Evolutionary conservation across 2,888 invertebrate species (phyloP), one percentile per base, ranked within the genome.

Genomic region (Drosophila macrospina): DNA sequence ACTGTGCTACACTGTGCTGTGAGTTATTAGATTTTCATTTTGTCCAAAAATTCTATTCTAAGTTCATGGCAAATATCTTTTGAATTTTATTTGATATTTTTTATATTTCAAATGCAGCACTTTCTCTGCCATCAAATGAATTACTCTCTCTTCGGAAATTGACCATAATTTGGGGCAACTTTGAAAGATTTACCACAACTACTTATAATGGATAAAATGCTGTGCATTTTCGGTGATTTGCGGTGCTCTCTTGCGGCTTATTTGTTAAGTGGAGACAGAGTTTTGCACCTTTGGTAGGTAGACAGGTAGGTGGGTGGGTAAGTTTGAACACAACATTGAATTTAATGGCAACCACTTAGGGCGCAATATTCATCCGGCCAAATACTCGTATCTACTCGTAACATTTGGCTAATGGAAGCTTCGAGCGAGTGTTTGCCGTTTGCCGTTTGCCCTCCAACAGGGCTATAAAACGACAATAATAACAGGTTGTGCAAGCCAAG

Each of bases 321-420:
- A 73, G 34, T 71, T 64, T 71, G 75, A 68, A 72, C 72, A 59
- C 52, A 55, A 72, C 75, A 76, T 75, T 69, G 76, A 69, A 61
- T 69, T 72, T 75, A 75, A 75, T 75, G 73, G 76, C 69, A 59
- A 36, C 61, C 75, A 75, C 75, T 75, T 75, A 75, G 64, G 63
- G 42, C 32, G 72, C 68, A 54, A 64, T 63, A 68, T 75, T 59
- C 57, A 36, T 34, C 28, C 42, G 28, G 44, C 51, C 60, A 66
- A 70, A 51, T 59, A 45, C 41, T 44, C 55, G 20, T 59, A 60
- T 71, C 74, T 56, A 36, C 44, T 44, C 34, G 36, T 52, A 71
- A 44, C 55, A 59, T 60, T 68, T 68, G 60, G 76, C 74, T 75
- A 75, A 75, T 75, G 75, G 76, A 75, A 72, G 28, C 61, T 62